Evolutionary conservation across 2,113 vertebrate species (phyloP), one percentile per base, ranked within the genome.

Genomic region (Petromus typicus): DNA sequence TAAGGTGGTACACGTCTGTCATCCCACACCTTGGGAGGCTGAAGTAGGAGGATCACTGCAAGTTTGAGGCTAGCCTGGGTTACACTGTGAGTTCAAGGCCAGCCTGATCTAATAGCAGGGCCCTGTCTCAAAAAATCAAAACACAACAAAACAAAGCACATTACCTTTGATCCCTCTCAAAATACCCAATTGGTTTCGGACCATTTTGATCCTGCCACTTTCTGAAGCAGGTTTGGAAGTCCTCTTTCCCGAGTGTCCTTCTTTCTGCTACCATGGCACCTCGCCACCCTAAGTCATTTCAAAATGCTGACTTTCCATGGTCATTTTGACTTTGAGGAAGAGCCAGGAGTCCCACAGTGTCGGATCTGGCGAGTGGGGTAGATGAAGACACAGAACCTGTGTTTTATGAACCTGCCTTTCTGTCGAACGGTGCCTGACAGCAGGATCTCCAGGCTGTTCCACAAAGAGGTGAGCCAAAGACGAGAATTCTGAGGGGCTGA

Each of bases 351-450:
- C 63, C 32, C 63, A 14, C 25, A 16, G 32, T 7, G 64, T 14
- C 32, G 2, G 64, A 66, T 66, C 14, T 1, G 4, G 32, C 17
- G 64, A 34, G 12, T 6, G 5, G 16, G 64, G 64, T n/a, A 32
- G 13, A 14, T 5, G 30, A 66, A 3, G 14, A 11, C 14, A 5
- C 2, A 5, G 9, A 1, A 2, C 8, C 5, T 30, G 6, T 12
- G 13, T 30, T 10, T 30, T 34, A 40, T 3, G 20, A 23, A n/a
- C 30, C 67, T 40, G 37, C 37, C 67, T 23, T 22, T 7, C 17
- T 4, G 67, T 37, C 22, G 34, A 18, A 9, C 4, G n/a, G 67
- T n/a, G 3, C n/a, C 23, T 0, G 67, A n/a, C 37, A 23, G 32
- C 32, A n/a, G 64, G 14, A 32, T 13, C 43, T 25, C 69, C 22